Base-by-base conservation (phyloP, 2,113 vertebrate species). In the Notarius quadriscutis region DNA sequence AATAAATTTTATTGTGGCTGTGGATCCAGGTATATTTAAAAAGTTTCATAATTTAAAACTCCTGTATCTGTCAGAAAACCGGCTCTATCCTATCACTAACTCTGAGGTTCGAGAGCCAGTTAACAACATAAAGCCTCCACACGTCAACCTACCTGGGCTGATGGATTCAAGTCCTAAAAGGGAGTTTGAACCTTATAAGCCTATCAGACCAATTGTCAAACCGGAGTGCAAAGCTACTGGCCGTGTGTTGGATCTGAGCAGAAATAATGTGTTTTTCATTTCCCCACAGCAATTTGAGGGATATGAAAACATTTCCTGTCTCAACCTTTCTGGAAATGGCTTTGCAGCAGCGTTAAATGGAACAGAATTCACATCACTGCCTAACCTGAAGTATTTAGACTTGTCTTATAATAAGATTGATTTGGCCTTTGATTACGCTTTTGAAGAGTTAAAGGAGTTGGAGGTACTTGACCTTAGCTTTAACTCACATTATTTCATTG, bases 321-420 rank as follows among this genome's bases (percentile, higher is more conserved):
- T 97, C 14, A 97, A 97, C 92, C 93, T 97, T 6, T 97, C 95
- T 15, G 81, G 91, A 53, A 97, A 97, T 84, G 95, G 92, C 14
- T 89, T 93, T 83, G 92, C 92, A n/a, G 80, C 92, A 5, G 92
- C 94, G 74, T 92, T 92, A 20, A 95, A 93, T 79, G 94, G 92
- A 55, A 92, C 93, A 11, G 94, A 96, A 92, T 96, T 95, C 91
- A 88, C 89, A 4, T n/a, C 63, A 0, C 86, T 95, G 34, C 84
- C 90, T 57, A 90, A 94, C 79, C 91, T 96, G 85, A 95, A 88
- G 72, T 96, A 97, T 89, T 92, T 95, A 79, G 94, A 95, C 81
- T 84, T 94, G 75, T 95, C 93, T 4, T 92, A 48, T 8, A 94
- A 94, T 84, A 95, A 90, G 91, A 92, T 96, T 25, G 94, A 94